These are phyloP conservation scores for Agrotis clavis DNA, from an alignment of 2,888 invertebrate species.

Conservation along the genomic window DNA sequence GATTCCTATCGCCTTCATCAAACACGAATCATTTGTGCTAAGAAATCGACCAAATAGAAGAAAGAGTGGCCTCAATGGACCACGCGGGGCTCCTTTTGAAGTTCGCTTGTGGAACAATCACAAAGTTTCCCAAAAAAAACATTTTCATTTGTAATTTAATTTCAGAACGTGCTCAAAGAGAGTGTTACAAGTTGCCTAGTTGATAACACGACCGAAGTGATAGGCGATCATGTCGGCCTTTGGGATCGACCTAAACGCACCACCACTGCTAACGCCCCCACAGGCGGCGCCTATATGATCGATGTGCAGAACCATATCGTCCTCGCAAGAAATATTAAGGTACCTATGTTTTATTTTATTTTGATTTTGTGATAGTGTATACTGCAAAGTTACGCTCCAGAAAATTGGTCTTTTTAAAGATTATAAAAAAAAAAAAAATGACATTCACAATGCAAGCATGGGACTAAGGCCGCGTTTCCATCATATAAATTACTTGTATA, in stretches of 20 bases:
- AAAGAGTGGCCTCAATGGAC: too few relatives aligned
- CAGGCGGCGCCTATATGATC: constrained; percentile 89
- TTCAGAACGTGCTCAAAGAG: constrained; percentile 90
- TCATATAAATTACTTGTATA: too few relatives aligned
- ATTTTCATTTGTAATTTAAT: constrained; percentile 26
- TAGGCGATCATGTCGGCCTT: constrained; percentile 89
- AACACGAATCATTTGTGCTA: too few relatives aligned
- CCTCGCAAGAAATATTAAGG: constrained; percentile 83
- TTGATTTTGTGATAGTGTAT: background rate
- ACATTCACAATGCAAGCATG: too few relatives aligned
- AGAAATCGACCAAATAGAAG: too few relatives aligned
- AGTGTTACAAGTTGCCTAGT: constrained; percentile 86
- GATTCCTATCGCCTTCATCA: too few relatives aligned
- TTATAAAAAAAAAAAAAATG: too few relatives aligned
- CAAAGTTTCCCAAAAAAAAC: too few relatives aligned
- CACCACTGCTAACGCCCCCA: constrained; percentile 81
- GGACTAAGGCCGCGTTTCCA: too few relatives aligned
- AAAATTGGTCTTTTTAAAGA: too few relatives aligned
- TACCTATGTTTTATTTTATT: constrained; percentile 54
- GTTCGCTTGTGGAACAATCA: too few relatives aligned
- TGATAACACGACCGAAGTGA: constrained; percentile 80
- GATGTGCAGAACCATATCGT: constrained; percentile 83
- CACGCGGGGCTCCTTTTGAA: too few relatives aligned
- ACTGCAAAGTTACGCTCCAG: background rate
- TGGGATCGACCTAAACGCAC: constrained; percentile 92